Evolutionary conservation across 2,888 invertebrate species (phyloP).

Genomic region (Volucella inflata): DNA sequence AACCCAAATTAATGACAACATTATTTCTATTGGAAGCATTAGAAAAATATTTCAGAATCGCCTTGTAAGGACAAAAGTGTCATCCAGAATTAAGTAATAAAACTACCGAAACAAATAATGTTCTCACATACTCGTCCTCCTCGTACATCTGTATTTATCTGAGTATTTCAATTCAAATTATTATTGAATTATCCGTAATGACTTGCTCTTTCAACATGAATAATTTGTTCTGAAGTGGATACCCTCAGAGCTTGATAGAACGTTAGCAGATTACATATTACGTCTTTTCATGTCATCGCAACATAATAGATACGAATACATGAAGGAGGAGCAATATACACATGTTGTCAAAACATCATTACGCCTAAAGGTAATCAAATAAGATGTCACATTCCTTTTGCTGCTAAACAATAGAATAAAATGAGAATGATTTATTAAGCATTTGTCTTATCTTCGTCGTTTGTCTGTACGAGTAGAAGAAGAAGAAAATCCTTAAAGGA

Average conservation of each 20-base stretch:
- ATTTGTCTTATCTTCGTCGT: constrained; percentile 5
- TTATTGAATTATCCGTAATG: constrained; percentile 35
- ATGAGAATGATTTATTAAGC: constrained; percentile 40
- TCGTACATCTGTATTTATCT: too few species aligned
- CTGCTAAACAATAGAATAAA: constrained; percentile 11
- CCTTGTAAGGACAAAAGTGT: too few species aligned
- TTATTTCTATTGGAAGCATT: too few species aligned
- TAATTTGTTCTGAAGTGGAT: constrained; percentile 2
- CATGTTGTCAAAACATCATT: constrained; percentile 49
- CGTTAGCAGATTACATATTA: constrained; percentile 33
- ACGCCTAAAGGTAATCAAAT: constrained; percentile 48
- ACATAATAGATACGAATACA: neutral
- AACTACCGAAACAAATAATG: too few species aligned
- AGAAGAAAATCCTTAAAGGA: constrained; percentile 11
- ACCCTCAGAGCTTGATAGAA: constrained; percentile 1
- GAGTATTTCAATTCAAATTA: neutral
- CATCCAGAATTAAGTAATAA: too few species aligned
- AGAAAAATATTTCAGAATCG: too few species aligned
- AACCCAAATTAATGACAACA: too few species aligned
- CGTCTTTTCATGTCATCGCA: neutral
- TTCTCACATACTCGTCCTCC: too few species aligned
- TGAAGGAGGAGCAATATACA: neutral
- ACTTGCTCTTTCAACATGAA: constrained; percentile 24
- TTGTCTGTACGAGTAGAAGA: neutral
- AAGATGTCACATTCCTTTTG: constrained; percentile 28